Evolutionary conservation across 2,888 invertebrate species (phyloP).

Genomic region (Priapulus caudatus): DNA sequence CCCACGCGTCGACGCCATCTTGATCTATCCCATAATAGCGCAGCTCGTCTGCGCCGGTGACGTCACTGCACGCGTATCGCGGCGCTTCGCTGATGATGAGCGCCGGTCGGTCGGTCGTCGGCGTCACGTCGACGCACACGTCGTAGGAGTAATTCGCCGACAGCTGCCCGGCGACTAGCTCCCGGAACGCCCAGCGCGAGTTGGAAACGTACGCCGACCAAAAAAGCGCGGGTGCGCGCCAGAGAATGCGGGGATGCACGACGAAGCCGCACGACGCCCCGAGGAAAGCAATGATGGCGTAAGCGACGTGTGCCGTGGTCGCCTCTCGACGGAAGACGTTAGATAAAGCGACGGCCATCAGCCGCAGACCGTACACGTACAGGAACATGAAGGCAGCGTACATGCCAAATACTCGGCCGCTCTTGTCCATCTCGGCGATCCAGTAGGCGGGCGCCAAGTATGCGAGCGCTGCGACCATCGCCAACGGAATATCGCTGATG

Average conservation of each 20-base stretch:
- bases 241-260: background rate
- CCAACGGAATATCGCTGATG: background rate
- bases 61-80: background rate
- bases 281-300: background rate
- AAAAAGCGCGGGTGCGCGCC: background rate
- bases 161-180: background rate
- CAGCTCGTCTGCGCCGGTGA: background rate
- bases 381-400: background rate
- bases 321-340: background rate
- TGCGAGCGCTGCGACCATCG: background rate
- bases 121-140: background rate
- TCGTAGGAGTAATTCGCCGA: background rate
- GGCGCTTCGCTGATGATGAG: slow-evolving; percentile 1
- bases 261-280: background rate
- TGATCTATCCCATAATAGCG: background rate
- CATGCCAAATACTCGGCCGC: background rate
- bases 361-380: background rate
- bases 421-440: background rate
- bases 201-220: background rate
- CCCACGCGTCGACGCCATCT: background rate
- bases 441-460: background rate
- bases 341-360: background rate
- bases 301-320: background rate
- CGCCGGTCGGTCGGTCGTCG: background rate
- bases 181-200: background rate